Percentiles rank a stretch among this genome's conserved stretches.
phyloP scores from a whole-genome alignment of 2,113 vertebrate genomes.

The Lophius piscatorius region DNA sequence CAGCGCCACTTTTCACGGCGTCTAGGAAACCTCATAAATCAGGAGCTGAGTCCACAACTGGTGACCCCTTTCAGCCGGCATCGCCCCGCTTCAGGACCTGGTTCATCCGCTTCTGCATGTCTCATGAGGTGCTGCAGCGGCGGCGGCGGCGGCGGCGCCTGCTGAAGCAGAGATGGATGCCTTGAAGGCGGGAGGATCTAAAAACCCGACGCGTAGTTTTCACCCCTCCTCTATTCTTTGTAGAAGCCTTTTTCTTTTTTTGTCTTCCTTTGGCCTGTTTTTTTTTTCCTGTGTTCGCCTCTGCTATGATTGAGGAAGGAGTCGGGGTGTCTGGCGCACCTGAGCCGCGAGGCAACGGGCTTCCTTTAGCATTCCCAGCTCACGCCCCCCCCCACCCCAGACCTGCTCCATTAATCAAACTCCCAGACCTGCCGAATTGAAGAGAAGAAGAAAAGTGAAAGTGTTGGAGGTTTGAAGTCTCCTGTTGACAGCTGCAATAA shows the following conservation, averaged over 20 bases:
- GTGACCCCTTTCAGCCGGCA: conserved; percentile 18
- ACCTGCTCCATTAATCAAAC: conserved; percentile 75
- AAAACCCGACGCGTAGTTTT: too few species aligned
- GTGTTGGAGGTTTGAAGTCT: conserved; percentile 34
- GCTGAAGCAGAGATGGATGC: conserved; percentile 48
- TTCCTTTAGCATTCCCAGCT: conserved; percentile 60
- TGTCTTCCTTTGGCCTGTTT: background rate
- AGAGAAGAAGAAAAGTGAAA: conserved; percentile 38
- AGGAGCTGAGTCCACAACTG: conserved; percentile 42
- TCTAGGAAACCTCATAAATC: conserved; percentile 77
- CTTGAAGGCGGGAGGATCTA: background rate
- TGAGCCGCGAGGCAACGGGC: conserved; percentile 22
- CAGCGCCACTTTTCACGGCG: conserved; percentile 41
- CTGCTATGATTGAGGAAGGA: conserved; percentile 54
- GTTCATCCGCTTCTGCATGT: conserved; percentile 33
- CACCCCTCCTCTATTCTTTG: background rate
- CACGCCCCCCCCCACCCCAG: too few species aligned
- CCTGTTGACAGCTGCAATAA: conserved; percentile 55
- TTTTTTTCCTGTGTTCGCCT: conserved; percentile 30
- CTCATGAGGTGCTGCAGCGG: conserved; percentile 22
- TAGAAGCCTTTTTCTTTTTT: background rate
- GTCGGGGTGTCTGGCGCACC: conserved; percentile 8
- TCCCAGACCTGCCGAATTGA: conserved; percentile 33
- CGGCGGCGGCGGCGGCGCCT: background rate
- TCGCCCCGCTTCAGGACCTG: conserved; percentile 28